These are phyloP conservation scores for Coelopa frigida DNA, from an alignment of 1,140 invertebrate species.

Conservation along the genomic window DNA sequence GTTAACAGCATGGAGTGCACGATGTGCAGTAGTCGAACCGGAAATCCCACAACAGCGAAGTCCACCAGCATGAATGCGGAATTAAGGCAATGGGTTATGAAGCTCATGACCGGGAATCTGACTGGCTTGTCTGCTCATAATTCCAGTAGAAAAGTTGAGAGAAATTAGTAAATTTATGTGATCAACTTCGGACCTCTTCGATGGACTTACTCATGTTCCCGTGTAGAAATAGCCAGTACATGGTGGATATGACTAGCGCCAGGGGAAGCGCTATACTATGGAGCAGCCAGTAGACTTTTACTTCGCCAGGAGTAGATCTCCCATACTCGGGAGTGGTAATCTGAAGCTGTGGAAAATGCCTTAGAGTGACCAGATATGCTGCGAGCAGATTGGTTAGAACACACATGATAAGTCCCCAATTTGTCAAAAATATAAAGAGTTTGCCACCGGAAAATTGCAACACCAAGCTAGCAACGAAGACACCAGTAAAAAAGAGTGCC, in stretches of 20 bases:
- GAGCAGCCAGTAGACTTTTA: constrained; percentile 52
- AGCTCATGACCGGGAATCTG: constrained; percentile 50
- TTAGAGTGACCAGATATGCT: constrained; percentile 33
- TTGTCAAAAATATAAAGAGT: constrained; percentile 64
- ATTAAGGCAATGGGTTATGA: constrained; percentile 66
- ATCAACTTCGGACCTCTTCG: background rate
- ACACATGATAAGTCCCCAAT: constrained; percentile 61
- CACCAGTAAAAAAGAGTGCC: constrained; percentile 46
- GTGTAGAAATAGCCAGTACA: constrained; percentile 58
- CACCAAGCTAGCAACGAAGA: constrained; percentile 48
- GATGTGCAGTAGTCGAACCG: constrained; percentile 59
- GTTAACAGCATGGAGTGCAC: constrained; percentile 59
- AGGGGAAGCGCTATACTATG: constrained; percentile 49
- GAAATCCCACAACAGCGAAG: constrained; percentile 60
- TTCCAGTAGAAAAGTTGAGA: constrained; percentile 2
- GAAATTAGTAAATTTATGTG: background rate
- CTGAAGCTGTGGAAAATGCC: too few species aligned
- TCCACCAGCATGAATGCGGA: constrained; percentile 66
- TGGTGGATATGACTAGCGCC: constrained; percentile 53
- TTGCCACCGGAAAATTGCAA: constrained; percentile 42
- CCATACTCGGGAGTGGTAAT: too few species aligned
- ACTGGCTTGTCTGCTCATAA: constrained; percentile 27
- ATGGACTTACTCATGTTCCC: constrained; percentile 42
- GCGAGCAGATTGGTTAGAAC: constrained; percentile 29
- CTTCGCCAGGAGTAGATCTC: constrained; percentile 15